These are phyloP conservation scores for Cryptocheilus praepositus DNA, from an alignment of 2,888 invertebrate genomes.

Conservation along the genomic window DNA sequence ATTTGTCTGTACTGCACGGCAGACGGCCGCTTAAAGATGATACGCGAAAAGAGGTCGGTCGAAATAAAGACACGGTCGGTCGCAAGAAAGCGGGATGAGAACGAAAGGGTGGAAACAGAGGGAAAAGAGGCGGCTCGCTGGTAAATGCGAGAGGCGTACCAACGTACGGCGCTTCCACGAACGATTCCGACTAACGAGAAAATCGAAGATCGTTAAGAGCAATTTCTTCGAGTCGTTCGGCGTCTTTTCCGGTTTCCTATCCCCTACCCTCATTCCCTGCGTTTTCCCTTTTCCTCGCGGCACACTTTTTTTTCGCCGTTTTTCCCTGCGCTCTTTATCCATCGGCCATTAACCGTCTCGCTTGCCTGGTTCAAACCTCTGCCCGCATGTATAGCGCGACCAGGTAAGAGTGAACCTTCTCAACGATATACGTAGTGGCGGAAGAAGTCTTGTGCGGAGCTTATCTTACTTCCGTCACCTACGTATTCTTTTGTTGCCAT, in stretches of 20 bases:
- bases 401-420: too few relatives aligned
- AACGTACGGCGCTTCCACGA: constrained; percentile 47
- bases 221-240: constrained; percentile 62
- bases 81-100: not conserved
- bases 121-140: constrained; percentile 24
- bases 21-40: too few relatives aligned
- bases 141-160: constrained; percentile 59
- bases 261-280: constrained; percentile 26
- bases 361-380: not conserved
- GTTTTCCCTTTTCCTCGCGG: constrained; percentile 5
- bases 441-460: too few relatives aligned
- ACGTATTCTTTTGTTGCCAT: too few relatives aligned
- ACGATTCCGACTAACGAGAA: constrained; percentile 66
- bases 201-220: constrained; percentile 69
- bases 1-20: too few relatives aligned
- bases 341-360: constrained; percentile 7
- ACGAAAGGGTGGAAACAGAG: constrained; percentile 11
- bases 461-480: too few relatives aligned
- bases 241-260: constrained; percentile 42
- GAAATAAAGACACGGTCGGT: too few relatives aligned
- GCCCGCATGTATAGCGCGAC: too few relatives aligned
- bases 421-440: too few relatives aligned
- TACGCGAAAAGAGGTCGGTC: too few relatives aligned
- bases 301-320: constrained; percentile 30
- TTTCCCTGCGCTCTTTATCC: constrained; percentile 8